phyloP scores from a whole-genome alignment of 2,797 vertebrate genomes.

The Poeciliopsis paucimaculata region DNA sequence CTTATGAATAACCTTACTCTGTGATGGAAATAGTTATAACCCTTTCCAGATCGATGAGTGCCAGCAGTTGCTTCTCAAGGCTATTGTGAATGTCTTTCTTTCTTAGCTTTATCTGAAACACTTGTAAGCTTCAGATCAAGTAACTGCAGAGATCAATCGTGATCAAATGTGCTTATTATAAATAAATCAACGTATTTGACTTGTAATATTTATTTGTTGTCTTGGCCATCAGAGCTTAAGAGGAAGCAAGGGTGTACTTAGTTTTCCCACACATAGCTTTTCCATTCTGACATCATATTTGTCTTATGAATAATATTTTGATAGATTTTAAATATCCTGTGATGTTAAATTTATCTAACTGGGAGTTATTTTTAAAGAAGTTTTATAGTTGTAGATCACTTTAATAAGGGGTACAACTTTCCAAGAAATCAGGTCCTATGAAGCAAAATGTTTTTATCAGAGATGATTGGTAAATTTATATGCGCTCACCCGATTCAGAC shows the following conservation, averaged over 20 bases:
- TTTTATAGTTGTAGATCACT: slow-evolving; percentile 12
- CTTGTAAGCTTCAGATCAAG: neutral
- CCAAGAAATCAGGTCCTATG: slow-evolving; percentile 8
- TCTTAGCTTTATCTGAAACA: neutral
- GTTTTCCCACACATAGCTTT: neutral
- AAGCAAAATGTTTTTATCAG: neutral
- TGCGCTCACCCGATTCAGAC: slow-evolving; percentile 88
- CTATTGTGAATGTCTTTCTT: neutral
- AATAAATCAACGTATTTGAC: neutral
- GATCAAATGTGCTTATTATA: neutral
- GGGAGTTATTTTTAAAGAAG: neutral
- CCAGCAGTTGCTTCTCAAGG: neutral
- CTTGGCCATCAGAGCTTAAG: neutral
- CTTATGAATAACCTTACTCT: neutral
- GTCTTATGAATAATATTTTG: neutral
- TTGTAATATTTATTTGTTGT: neutral
- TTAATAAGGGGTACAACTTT: neutral
- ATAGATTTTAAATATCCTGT: neutral
- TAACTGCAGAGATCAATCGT: neutral
- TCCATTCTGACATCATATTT: neutral
- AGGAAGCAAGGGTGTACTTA: neutral
- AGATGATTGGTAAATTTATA: slow-evolving; percentile 4
- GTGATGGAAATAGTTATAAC: neutral
- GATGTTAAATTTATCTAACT: neutral
- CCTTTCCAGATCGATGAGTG: neutral